phyloP scores from a whole-genome alignment of 2,797 vertebrate genomes.

The Prionace glauca region DNA sequence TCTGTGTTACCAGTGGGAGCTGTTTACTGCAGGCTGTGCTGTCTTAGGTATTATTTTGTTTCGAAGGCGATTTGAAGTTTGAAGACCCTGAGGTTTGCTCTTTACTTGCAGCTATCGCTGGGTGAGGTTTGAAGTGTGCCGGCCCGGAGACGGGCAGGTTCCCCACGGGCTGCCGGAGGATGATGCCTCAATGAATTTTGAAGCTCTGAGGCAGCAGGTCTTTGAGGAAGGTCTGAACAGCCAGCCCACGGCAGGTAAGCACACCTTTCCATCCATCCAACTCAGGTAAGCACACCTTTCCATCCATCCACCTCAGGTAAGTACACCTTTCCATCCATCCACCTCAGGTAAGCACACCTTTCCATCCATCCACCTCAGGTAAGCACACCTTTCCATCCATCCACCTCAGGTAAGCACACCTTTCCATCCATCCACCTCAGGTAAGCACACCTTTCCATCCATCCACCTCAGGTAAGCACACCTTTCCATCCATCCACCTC shows the following conservation, averaged over 20 bases:
- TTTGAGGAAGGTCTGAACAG: constrained; percentile 60
- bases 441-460: constrained; percentile 42
- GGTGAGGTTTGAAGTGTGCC: constrained; percentile 80
- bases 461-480: constrained; percentile 49
- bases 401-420: constrained; percentile 49
- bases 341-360: constrained; percentile 49
- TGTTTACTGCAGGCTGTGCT: too few species aligned
- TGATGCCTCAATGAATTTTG: constrained; percentile 68
- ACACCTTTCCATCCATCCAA: too few species aligned
- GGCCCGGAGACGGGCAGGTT: constrained; percentile 60
- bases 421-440: constrained; percentile 43
- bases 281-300: constrained; percentile 48
- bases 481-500: neutral
- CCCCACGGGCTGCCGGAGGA: constrained; percentile 64
- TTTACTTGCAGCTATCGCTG: constrained; percentile 67
- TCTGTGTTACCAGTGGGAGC: too few species aligned
- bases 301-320: constrained; percentile 48
- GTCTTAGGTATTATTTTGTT: neutral
- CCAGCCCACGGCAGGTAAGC: constrained; percentile 52
- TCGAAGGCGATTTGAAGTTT: neutral
- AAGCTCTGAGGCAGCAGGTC: constrained; percentile 64
- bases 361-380: constrained; percentile 48
- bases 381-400: neutral
- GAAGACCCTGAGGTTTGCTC: neutral
- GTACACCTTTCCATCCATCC: neutral